A percentile compares a stretch with the other conserved stretches of the same genome.
phyloP scores from a whole-genome alignment of 2,888 invertebrate species.

The Alsophila aescularia region DNA sequence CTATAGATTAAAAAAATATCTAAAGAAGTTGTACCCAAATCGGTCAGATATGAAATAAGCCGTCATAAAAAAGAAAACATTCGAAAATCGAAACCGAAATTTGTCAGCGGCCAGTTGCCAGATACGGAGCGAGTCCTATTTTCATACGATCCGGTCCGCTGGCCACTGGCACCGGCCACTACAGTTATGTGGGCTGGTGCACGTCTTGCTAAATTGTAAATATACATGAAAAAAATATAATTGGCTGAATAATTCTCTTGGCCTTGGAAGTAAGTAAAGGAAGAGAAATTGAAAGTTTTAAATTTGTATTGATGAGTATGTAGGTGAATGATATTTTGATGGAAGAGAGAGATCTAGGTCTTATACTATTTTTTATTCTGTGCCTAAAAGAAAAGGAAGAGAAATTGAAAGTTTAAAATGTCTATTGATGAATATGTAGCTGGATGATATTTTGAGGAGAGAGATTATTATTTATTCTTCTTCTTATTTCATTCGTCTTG shows the following conservation, averaged over 20 bases:
- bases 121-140: constrained; percentile 51
- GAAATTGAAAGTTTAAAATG: too few relatives aligned
- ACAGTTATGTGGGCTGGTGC: constrained; percentile 50
- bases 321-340: too few relatives aligned
- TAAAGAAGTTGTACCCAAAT: neutral
- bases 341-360: too few relatives aligned
- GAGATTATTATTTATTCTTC: too few relatives aligned
- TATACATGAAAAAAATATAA: constrained; percentile 4
- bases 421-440: too few relatives aligned
- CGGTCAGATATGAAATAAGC: neutral
- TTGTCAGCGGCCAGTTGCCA: constrained; percentile 44
- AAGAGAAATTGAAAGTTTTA: neutral
- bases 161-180: constrained; percentile 15
- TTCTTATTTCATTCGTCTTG: too few relatives aligned
- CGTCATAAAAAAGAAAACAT: constrained; percentile 26
- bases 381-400: too few relatives aligned
- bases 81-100: constrained; percentile 29
- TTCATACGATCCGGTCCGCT: constrained; percentile 47
- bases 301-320: too few relatives aligned
- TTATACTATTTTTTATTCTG: too few relatives aligned
- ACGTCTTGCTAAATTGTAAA: constrained; percentile 31
- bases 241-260: constrained; percentile 3
- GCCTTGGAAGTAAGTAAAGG: constrained; percentile 7
- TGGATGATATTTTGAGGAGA: too few relatives aligned
- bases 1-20: neutral